Percentiles rank a stretch among this genome's conserved stretches.
Evolutionary conservation across 37 sponge, comb jelly and placozoan genomes (phyloP).

Genomic region (Amphimedon queenslandica): DNA sequence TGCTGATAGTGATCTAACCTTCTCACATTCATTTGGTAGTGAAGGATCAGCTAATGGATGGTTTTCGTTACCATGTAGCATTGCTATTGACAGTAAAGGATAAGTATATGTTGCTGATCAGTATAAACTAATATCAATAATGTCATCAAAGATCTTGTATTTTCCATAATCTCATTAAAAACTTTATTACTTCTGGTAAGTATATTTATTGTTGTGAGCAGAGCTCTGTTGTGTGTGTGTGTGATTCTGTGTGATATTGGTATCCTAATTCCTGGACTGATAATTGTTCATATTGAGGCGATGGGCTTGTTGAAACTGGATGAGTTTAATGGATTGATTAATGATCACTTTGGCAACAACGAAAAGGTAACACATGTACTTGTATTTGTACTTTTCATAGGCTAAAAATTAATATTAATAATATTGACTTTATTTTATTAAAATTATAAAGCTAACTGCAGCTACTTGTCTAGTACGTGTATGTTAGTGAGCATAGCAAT

Average conservation of each 20-base stretch:
- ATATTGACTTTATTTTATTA: not conserved
- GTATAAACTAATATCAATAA: not conserved
- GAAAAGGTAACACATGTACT: too few relatives aligned
- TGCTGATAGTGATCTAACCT: too few relatives aligned
- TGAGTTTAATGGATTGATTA: not conserved
- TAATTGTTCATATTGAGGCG: not conserved
- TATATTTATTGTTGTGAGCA: not conserved
- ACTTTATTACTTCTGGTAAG: not conserved
- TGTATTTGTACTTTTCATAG: too few relatives aligned
- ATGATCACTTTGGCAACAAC: not conserved
- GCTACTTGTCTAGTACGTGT: too few relatives aligned
- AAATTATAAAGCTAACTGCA: not conserved
- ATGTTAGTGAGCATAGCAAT: too few relatives aligned
- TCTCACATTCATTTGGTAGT: too few relatives aligned
- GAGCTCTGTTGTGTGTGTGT: not conserved
- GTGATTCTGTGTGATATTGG: not conserved
- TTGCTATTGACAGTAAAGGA: too few relatives aligned
- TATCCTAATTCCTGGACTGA: not conserved
- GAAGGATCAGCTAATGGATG: too few relatives aligned
- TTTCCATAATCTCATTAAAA: not conserved
- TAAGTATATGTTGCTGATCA: too few relatives aligned
- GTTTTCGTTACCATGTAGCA: too few relatives aligned
- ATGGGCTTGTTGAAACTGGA: not conserved
- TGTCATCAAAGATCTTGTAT: not conserved
- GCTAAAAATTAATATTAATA: too few relatives aligned